Percentiles rank a stretch among this genome's conserved stretches.
Conservation (phyloP, 2,888 invertebrate genomes). For the Eubasilissa splendida region DNA sequence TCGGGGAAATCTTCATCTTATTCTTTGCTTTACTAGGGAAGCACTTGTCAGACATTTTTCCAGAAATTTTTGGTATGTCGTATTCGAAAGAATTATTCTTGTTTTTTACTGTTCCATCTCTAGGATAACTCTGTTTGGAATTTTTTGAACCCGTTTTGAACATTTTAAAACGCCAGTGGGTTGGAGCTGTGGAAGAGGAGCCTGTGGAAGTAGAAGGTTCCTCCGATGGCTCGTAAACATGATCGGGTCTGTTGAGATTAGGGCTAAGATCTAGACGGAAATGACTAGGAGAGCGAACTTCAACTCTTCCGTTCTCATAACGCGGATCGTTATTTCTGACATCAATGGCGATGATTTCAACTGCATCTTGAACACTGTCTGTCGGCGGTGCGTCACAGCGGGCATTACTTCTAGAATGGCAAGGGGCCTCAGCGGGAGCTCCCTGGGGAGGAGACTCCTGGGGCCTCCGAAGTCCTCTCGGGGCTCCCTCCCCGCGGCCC, state of each 20-base stretch:
- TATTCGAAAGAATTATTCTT: conserved; percentile 48
- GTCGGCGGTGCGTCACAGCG: not conserved
- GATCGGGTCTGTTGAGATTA: conserved; percentile 64
- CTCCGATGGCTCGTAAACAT: conserved; percentile 65
- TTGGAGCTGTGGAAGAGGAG: conserved; percentile 58
- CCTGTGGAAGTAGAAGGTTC: conserved; percentile 59
- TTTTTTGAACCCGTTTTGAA: conserved; percentile 57
- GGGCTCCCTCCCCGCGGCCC: conserved; percentile 34
- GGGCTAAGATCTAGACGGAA: conserved; percentile 64
- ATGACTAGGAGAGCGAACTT: conserved; percentile 55
- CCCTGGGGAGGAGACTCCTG: not conserved
- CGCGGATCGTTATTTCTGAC: conserved; percentile 59
- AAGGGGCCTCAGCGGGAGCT: not conserved
- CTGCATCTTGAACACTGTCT: conserved; percentile 16
- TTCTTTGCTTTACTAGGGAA: conserved; percentile 54
- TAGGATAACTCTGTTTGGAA: conserved; percentile 48
- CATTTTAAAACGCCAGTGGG: conserved; percentile 59
- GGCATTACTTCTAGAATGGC: not conserved
- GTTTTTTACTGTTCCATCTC: conserved; percentile 48
- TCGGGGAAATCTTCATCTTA: conserved; percentile 55
- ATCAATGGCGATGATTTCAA: conserved; percentile 42
- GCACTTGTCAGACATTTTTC: conserved; percentile 56
- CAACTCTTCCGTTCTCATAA: conserved; percentile 38
- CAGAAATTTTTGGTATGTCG: conserved; percentile 53
- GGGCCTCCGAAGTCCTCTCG: not conserved